Base-by-base conservation (phyloP, 2,797 vertebrate species). In the Falco berigora region DNA sequence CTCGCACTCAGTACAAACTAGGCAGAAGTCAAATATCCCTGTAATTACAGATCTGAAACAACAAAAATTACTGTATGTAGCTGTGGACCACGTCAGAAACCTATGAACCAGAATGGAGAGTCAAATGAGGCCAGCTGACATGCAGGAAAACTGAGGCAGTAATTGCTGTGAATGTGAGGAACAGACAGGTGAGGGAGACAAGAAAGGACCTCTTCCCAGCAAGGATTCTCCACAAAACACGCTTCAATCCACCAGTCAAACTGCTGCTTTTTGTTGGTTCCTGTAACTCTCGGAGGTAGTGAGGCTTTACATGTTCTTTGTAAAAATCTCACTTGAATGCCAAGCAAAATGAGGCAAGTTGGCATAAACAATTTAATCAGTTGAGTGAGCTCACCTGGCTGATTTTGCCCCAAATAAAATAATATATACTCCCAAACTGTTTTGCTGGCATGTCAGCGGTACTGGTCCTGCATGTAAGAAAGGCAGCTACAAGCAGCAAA, bases 291-390 rank as follows among this genome's bases (percentile, higher is more conserved):
- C n/a, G 71, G 84, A 76, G 24, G 71, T 13, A 71, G 55, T 0
- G 4, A 81, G 64, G 23, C 38, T 88, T 73, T 0, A 36, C 24
- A 34, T 0, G 0, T 28, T 73, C 27, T 69, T 55, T 28, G 13
- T 69, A 40, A 90, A 89, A 75, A 75, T 30, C 15, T 72, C 58
- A 59, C 82, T 38, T 63, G 30, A 71, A 56, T 2, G 19, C 28
- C 71, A 46, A 1, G 15, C 55, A 58, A 89, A 87, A 67, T 6
- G 20, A 73, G 27, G 47, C 1, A 3, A 50, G 16, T 16, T 66
- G 36, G 59, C 47, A 49, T 56, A 24, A 72, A 87, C 10, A 42
- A 50, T 36, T 62, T 50, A 55, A 40, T 40, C 32, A 47, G 28
- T 10, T 25, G 27, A 68, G 25, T 53, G 71, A 75, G 71, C 36